Evolutionary conservation across 2,888 invertebrate genomes (phyloP).

Genomic region (Imbricaverruca yamaguchii): DNA sequence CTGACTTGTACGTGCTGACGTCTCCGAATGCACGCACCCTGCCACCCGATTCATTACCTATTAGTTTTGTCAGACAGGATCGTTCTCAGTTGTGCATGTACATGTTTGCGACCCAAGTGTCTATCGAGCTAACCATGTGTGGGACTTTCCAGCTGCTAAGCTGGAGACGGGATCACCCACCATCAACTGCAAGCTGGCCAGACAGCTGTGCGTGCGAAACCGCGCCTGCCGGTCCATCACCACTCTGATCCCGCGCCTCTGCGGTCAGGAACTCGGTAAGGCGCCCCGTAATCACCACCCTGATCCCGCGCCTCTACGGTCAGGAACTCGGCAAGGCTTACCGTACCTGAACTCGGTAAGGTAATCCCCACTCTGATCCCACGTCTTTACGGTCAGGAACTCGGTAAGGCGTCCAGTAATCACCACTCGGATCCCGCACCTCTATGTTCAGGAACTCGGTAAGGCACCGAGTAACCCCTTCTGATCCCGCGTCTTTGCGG

Average conservation of each 20-base stretch:
- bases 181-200: conserved; percentile 71
- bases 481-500: no score
- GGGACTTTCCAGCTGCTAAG: background rate
- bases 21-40: no score
- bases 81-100: no score
- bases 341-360: conserved; percentile 86
- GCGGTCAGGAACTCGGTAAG: conserved; percentile 84
- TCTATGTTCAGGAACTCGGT: no score
- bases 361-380: conserved; percentile 78
- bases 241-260: conserved; percentile 83
- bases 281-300: conserved; percentile 58
- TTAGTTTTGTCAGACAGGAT: no score
- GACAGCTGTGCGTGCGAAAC: conserved; percentile 83
- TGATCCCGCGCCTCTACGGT: conserved; percentile 83
- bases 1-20: no score
- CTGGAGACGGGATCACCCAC: conserved; percentile 48
- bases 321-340: conserved; percentile 75
- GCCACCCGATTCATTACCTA: no score
- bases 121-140: no score
- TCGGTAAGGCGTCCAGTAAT: conserved; percentile 55
- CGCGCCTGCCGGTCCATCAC: conserved; percentile 81
- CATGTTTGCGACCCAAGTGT: no score
- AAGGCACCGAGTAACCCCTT: no score
- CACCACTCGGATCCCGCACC: no score
- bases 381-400: conserved; percentile 80